A percentile compares a stretch with the other conserved stretches of the same genome.
Evolutionary conservation across 30 jellyfish, hydroid and myxozoan species (phyloP).

Genomic region (Chrysaora quinquecirrha): DNA sequence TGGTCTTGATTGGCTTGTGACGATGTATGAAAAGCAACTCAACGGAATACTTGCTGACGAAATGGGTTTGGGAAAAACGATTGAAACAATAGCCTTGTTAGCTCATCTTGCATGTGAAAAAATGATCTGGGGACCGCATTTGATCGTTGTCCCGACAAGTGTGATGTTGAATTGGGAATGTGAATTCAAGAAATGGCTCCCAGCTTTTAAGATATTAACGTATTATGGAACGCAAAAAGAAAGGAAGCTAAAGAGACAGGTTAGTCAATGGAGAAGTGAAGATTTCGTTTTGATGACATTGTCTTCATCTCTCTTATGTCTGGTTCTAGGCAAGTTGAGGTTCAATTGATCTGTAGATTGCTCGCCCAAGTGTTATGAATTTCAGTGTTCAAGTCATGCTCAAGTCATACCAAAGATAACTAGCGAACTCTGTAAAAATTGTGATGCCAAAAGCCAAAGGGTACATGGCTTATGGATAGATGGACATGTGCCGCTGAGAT

Average conservation of each 20-base stretch:
- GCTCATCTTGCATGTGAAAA: conserved; percentile 98
- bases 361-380: too few relatives aligned
- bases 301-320: too few relatives aligned
- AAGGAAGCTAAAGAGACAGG: conserved; percentile 85
- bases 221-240: conserved; percentile 96
- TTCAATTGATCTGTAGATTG: too few relatives aligned
- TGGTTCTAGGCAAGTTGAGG: too few relatives aligned
- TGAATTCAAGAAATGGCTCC: conserved; percentile 97
- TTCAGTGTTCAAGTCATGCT: too few relatives aligned
- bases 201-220: conserved; percentile 89
- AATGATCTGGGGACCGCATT: conserved; percentile 99
- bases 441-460: too few relatives aligned
- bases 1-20: conserved; percentile 98
- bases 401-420: too few relatives aligned
- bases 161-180: conserved; percentile 98
- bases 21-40: conserved; percentile 90
- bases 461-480: too few relatives aligned
- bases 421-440: too few relatives aligned
- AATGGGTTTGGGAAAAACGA: conserved; percentile 98
- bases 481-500: too few relatives aligned
- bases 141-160: conserved; percentile 97
- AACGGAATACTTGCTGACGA: conserved; percentile 98
- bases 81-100: conserved; percentile 93
- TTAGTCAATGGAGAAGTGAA: too few relatives aligned
- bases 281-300: too few relatives aligned